A percentile compares a stretch with the other conserved stretches of the same genome.
These are phyloP conservation scores for Falcunculus frontatus DNA, from an alignment of 2,113 vertebrate genomes.

Conservation along the genomic window DNA sequence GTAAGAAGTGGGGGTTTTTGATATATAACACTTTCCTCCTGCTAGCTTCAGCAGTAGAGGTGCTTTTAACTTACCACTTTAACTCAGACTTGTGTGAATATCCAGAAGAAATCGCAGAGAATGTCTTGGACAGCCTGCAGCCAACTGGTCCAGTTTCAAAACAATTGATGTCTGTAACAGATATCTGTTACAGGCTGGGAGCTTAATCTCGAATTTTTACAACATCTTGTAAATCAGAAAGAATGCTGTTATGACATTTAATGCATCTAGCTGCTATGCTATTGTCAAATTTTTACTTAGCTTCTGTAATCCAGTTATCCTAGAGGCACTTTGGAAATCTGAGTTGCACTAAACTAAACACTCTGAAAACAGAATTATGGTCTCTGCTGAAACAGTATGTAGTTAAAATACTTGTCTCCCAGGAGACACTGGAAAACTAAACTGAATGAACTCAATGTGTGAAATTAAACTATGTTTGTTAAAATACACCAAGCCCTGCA, in stretches of 20 bases:
- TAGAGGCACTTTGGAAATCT: neutral
- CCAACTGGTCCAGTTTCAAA: neutral
- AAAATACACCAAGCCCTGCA: neutral
- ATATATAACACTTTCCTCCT: neutral
- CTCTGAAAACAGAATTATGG: neutral
- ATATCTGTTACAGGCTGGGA: neutral
- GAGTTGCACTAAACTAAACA: neutral
- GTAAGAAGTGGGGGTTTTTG: neutral
- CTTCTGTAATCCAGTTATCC: neutral
- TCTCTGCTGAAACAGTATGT: neutral
- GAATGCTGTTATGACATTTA: neutral
- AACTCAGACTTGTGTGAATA: neutral
- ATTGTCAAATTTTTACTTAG: neutral
- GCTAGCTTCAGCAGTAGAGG: neutral
- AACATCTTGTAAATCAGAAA: neutral
- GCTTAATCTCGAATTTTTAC: neutral
- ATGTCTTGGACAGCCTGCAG: neutral
- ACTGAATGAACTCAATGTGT: neutral
- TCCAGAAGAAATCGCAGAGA: neutral
- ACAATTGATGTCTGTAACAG: neutral
- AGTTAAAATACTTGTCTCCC: neutral
- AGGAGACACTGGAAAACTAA: neutral
- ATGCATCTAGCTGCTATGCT: neutral
- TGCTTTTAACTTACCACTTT: neutral
- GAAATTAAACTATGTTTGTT: neutral